Evolutionary conservation across 2,888 invertebrate species (phyloP).

Genomic region (Rhingia rostrata): DNA sequence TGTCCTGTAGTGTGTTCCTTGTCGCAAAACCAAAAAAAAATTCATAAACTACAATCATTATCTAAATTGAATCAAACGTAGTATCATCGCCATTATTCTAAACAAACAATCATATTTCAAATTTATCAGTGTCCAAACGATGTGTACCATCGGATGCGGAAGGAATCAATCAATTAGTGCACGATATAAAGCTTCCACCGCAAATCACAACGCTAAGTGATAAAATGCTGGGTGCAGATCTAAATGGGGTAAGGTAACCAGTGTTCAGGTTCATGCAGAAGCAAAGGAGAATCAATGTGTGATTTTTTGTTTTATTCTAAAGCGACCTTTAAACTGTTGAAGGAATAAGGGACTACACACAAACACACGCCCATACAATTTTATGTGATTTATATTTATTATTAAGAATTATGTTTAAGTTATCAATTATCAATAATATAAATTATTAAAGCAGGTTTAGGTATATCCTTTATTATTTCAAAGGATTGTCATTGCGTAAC

Average conservation of each 20-base stretch:
- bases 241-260: conserved; percentile 77
- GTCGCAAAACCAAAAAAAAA: conserved; percentile 33
- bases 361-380: no score
- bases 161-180: conserved; percentile 61
- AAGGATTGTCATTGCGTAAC: no score
- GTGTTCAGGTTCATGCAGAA: not conserved
- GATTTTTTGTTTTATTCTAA: not conserved
- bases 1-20: conserved; percentile 54
- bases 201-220: conserved; percentile 59
- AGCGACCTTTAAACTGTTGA: no score
- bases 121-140: conserved; percentile 76
- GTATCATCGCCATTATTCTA: not conserved
- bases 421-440: no score
- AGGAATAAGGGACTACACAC: no score
- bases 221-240: conserved; percentile 68
- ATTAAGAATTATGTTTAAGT: no score
- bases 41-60: not conserved
- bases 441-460: no score
- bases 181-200: conserved; percentile 52
- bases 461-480: no score
- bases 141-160: conserved; percentile 76
- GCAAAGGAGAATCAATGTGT: not conserved
- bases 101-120: conserved; percentile 35
- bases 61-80: not conserved
- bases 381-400: no score